Evolutionary conservation across 2,113 vertebrate species (phyloP).

Genomic region (Trichechus manatus): DNA sequence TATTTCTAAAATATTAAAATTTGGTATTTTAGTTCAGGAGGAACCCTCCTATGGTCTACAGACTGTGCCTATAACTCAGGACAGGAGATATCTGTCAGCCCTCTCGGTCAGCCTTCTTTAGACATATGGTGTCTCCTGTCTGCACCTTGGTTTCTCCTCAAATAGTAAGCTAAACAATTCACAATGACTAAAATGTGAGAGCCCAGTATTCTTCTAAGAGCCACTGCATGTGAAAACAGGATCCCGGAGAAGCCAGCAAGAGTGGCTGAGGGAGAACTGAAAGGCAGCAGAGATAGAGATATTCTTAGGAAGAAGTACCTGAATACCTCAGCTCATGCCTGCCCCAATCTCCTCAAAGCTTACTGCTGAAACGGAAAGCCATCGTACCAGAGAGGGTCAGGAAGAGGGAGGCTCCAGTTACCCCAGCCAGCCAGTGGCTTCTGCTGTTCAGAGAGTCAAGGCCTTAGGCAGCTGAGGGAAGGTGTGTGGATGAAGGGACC

Average conservation of each 20-base stretch:
- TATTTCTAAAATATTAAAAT: slow-evolving; percentile 51
- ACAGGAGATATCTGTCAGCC: background rate
- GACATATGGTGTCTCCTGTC: background rate
- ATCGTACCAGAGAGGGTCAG: background rate
- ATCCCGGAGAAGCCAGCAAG: background rate
- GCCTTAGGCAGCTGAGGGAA: background rate
- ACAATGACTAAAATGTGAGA: background rate
- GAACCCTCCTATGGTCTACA: background rate
- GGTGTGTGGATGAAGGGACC: background rate
- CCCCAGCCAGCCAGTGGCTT: background rate
- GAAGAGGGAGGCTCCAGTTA: background rate
- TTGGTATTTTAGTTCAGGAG: slow-evolving; percentile 24
- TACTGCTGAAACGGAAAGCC: background rate
- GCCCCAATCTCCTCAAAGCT: background rate
- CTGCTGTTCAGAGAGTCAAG: background rate
- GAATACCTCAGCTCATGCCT: background rate
- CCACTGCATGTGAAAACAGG: background rate
- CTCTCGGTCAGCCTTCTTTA: slow-evolving; percentile 9
- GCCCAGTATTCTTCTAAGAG: background rate
- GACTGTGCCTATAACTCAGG: background rate
- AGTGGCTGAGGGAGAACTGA: background rate
- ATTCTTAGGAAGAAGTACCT: background rate
- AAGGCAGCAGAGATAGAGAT: background rate
- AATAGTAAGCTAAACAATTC: background rate
- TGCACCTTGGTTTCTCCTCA: background rate